Base-by-base conservation (phyloP, 2,888 invertebrate species). In the Exocentrus adspersus region DNA sequence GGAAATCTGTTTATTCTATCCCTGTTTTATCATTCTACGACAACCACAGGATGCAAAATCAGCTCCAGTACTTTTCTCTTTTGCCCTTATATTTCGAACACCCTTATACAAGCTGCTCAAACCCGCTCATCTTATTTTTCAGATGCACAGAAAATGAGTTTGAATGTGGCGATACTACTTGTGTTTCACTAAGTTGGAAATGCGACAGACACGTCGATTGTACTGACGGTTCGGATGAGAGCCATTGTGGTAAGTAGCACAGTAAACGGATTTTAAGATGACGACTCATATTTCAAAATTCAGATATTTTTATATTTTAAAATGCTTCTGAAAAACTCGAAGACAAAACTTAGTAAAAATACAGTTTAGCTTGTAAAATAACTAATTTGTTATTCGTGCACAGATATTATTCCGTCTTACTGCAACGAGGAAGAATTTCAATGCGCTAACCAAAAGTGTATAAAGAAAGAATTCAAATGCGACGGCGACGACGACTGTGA, bases 401-500 rank as follows among this genome's bases (percentile, higher is more conserved):
- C 62, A 82, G 83, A 83, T 73, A 78, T 81, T 41, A 81, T 82
- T 68, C 85, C 89, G 3, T 84, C 89, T 12, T 86, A 87, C 45
- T 93, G 93, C 76, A 88, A 88, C 10, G 89, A 90, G 64, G 88
- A 87, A 6, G 92, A 93, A 77, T 91, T 92, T 69, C 90, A 90
- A 79, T 94, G 93, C 76, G 84, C 86, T 62, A 89, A 89, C 76
- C 87, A 87, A 6, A 87, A 89, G 60, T 95, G 94, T 79, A 89
- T 94, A 46, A 86, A 90, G 37, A 86, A 87, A 72, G 88, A 90
- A 63, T 94, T 91, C 78, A 88, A 89, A 66, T 94, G 94, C 77
- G 94, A 95, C 72, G 92, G 92, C 0, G 93, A 94, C 76, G 91
- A 93, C 76, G 94, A 95, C 77, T 94, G 94, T 75, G 93, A 91